Base-by-base conservation (phyloP, 1,140 invertebrate genomes). In the Diachasma alloeum region DNA sequence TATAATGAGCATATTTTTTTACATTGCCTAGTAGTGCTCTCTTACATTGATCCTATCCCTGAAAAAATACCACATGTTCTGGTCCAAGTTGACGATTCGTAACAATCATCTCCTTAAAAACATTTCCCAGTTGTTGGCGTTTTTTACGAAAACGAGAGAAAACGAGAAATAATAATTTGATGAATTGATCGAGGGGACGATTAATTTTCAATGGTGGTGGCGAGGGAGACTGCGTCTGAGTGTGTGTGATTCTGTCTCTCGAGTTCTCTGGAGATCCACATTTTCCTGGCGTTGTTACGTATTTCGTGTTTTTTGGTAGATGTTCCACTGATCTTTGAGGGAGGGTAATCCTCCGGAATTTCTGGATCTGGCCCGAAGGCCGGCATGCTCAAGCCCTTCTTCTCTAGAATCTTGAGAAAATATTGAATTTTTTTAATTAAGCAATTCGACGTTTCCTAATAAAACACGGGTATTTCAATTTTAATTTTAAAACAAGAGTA, bases 1-100 rank as follows among this genome's bases (percentile, higher is more conserved):
- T 87, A 88, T 81, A 85, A 85, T 87, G 86, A 87, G 87, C 83
- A 87, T 88, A 88, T 88, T 88, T 87, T 87, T 87, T 88, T 87
- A n/a, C 79, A 87, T 87, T 79, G 84, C 84, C 83, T 87, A 79
- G 80, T 82, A 83, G 82, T 82, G 81, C 80, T 87, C 81, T 77
- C 63, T 76, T 75, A 39, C 70, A 76, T 75, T 75, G 42, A 70
- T 76, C 68, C 53, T 24, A 71, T 67, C 26, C 26, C 36, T 15
- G 9, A 26, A 53, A 59, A 31, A 31, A 56, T 19, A 56, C 17
- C 59, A 26, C 24, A 63, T 13, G 48, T 26, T 63, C 17, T 59
- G 53, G 19, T 6, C 26, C 6, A 8, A 63, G 24, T 26, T 26
- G 59, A n/a, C 63, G 53, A 26, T 75, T 75, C 73, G 13, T 68